Conservation (phyloP, 1,140 invertebrate genomes). For the Danaus melanippus region DNA sequence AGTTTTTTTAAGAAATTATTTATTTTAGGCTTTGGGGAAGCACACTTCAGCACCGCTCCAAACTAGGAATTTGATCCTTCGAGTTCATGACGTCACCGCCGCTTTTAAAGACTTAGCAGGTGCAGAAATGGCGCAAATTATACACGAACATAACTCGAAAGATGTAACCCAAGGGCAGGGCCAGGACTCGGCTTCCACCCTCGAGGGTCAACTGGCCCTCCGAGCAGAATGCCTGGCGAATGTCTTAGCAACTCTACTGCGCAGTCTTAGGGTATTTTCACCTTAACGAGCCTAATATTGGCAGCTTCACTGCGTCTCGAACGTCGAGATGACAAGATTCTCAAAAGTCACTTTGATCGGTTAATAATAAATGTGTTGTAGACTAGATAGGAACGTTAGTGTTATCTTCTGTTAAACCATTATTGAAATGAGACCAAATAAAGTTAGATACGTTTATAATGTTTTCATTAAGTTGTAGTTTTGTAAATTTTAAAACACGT, state of each 20-base stretch:
- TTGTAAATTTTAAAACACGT: conserved; percentile 63
- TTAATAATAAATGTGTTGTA: conserved; percentile 10
- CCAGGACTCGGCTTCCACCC: conserved; percentile 53
- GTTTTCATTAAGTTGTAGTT: conserved; percentile 58
- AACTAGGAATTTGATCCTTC: conserved; percentile 83
- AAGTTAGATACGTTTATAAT: conserved; percentile 63
- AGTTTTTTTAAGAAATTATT: conserved; percentile 1
- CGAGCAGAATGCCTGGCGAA: conserved; percentile 86
- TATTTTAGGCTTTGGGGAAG: conserved; percentile 77
- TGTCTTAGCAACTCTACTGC: conserved; percentile 84
- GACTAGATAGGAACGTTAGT: conserved; percentile 13
- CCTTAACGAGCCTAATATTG: conserved; percentile 62
- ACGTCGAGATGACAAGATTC: conserved; percentile 3
- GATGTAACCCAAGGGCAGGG: conserved; percentile 46
- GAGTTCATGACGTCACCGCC: conserved; percentile 85
- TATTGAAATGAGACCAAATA: conserved; percentile 71
- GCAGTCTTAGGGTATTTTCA: conserved; percentile 86
- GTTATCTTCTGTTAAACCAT: conserved; percentile 34
- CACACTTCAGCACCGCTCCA: conserved; percentile 83
- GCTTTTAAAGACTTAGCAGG: conserved; percentile 80
- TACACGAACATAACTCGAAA: conserved; percentile 62
- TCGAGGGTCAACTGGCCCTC: conserved; percentile 77
- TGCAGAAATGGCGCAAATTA: conserved; percentile 73
- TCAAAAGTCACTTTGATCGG: conserved; percentile 1
- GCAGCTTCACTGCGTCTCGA: conserved; percentile 3